Conservation (phyloP, 1,140 invertebrate genomes). For the Musca domestica region DNA sequence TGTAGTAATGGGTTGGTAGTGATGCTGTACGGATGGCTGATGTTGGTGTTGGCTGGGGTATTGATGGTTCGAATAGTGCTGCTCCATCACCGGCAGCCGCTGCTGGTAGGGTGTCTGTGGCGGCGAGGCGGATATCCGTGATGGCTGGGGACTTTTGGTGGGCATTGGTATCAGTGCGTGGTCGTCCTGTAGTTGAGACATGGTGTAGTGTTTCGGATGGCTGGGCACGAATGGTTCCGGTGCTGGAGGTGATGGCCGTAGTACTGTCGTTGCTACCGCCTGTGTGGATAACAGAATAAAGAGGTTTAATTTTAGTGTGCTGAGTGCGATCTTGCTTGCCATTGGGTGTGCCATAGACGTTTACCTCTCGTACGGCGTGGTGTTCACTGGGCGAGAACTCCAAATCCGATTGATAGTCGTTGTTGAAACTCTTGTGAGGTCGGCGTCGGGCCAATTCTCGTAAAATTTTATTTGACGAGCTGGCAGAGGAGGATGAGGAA, state of each 20-base stretch:
- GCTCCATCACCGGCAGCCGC: neutral
- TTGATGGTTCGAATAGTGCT: constrained; percentile 13
- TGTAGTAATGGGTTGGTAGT: constrained; percentile 16
- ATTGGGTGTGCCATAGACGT: constrained; percentile 41
- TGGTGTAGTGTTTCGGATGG: constrained; percentile 34
- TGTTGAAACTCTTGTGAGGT: constrained; percentile 27
- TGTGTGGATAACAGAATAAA: constrained; percentile 52
- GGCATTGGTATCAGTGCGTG: constrained; percentile 41
- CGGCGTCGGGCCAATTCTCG: constrained; percentile 34
- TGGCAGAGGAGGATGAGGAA: neutral
- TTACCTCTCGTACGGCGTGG: constrained; percentile 50
- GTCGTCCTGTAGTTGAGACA: constrained; percentile 25
- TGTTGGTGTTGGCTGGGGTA: constrained; percentile 26
- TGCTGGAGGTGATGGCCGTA: constrained; percentile 25
- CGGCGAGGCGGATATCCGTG: constrained; percentile 13
- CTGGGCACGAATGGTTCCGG: constrained; percentile 31
- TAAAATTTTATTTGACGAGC: constrained; percentile 38
- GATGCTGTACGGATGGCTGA: constrained; percentile 4
- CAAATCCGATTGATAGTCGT: constrained; percentile 33
- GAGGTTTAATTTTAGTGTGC: constrained; percentile 48
- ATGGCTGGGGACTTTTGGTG: constrained; percentile 52
- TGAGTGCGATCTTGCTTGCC: constrained; percentile 40
- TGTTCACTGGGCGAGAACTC: constrained; percentile 43
- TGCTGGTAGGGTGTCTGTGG: too few relatives aligned
- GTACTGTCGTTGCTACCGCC: constrained; percentile 27